Evolutionary conservation across 2,797 vertebrate genomes (phyloP), one percentile per base, ranked within the genome.

Genomic region (Harpagifer antarcticus): DNA sequence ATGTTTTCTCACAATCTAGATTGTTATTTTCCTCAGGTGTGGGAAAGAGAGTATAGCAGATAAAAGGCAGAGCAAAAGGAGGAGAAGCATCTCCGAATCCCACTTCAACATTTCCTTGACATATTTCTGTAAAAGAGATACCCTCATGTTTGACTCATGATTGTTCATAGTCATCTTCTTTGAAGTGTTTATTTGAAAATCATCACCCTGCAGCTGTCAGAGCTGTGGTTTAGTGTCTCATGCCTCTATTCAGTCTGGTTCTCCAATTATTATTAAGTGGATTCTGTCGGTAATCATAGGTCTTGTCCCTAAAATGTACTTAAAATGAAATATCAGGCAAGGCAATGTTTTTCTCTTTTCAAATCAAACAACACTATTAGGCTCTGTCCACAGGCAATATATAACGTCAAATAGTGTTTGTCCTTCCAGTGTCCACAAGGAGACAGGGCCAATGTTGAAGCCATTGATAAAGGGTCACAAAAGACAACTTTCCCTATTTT

Each of bases 1-100:
- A 89, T 87, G 87, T 89, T 86, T 84, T 88, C 85, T 82, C 86
- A 75, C 56, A 86, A 83, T 86, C 78, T 67, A 72, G 85, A 88
- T 82, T 76, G 82, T 85, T 86, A 69, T 82, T 88, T 84, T 70
- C 68, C 79, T 68, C 66, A 83, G 78, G 68, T 76, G 71, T 16
- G 16, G 56, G 47, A 75, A 73, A 40, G 66, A 87, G 80, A 79
- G 75, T 81, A 70, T 63, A 45, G 58, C 23, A 71, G 70, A 83
- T 71, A 58, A 68, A 67, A 72, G 6, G 52, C 49, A 27, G 63
- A 77, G 56, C 55, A 45, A 52, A 53, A 60, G 47, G 27, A 70
- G 58, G 45, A 65, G 60, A 63, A 45, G 53, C 83, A 82, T 91
- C 65, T 67, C 61, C 71, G 72, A 87, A 86, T 85, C 74, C 74